These are phyloP conservation scores for Potamilus streckersoni DNA, from an alignment of 1,140 invertebrate genomes.

Conservation along the genomic window DNA sequence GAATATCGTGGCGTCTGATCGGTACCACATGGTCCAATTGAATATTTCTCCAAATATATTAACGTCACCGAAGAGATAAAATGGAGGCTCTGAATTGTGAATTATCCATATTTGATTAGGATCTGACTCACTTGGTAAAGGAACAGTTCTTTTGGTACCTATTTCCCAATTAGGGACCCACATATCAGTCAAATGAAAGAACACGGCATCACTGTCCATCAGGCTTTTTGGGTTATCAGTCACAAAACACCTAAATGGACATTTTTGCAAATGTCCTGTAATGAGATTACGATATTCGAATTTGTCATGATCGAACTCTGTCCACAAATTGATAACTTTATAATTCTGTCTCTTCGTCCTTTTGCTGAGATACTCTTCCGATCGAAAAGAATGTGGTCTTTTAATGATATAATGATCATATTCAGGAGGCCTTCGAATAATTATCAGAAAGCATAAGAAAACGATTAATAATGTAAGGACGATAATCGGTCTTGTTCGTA, in stretches of 20 bases:
- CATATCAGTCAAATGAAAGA: constrained; percentile 50
- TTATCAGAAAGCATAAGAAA: no score
- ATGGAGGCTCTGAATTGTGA: constrained; percentile 47
- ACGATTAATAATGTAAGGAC: no score
- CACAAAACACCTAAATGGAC: constrained; percentile 27
- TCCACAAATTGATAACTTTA: no score
- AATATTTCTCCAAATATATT: constrained; percentile 32
- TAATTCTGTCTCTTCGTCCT: no score
- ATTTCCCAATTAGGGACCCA: constrained; percentile 23
- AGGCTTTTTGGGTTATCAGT: constrained; percentile 47
- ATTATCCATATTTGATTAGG: constrained; percentile 50
- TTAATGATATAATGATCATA: no score
- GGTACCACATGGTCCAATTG: constrained; percentile 38
- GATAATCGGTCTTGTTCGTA: no score
- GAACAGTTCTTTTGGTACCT: constrained; percentile 14
- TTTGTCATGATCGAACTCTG: no score
- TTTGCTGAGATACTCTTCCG: no score
- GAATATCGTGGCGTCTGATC: constrained; percentile 42
- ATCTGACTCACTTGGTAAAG: constrained; percentile 33
- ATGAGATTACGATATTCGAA: neutral
- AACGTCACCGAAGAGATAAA: constrained; percentile 36
- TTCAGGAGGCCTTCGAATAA: no score
- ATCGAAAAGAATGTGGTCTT: no score
- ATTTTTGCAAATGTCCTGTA: neutral
- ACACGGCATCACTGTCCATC: constrained; percentile 46